Evolutionary conservation across 2,888 invertebrate genomes (phyloP), one percentile per base, ranked within the genome.

Genomic region (Caenorhabditis plicata): DNA sequence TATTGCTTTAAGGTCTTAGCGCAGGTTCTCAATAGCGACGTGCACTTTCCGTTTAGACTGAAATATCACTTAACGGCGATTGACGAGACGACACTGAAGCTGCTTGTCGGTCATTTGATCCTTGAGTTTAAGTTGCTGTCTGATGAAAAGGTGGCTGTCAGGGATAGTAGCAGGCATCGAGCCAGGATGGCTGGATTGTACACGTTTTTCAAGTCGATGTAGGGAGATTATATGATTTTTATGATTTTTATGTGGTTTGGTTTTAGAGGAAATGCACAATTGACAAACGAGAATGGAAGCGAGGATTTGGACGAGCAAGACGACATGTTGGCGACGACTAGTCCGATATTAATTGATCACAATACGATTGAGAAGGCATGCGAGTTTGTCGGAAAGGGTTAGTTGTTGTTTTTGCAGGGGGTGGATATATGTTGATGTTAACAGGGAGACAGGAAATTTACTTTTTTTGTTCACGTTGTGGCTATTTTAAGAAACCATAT

Each of bases 81-180:
- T 8, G 69, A 60, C 42, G 67, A 67, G 25, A 46, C 47, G 20
- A 68, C 57, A 11, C 32, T 76, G 8, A 69, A 74, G 7, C 61
- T 77, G 27, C 52, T 58, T 38, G 64, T 63, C 51, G 73, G 71
- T 5, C 43, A 64, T 27, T 44, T 70, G 15, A 57, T 66, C 43
- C 45, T 75, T 27, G 77, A 75, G 39, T 68, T 77, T 25, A 51
- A 52, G n/a, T 44, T 77, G 46, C 46, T 75, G 5, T 45, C 47
- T 17, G 68, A 64, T 13, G 46, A 46, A n/a, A 36, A 51, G 31
- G 35, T 64, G 9, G 75, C 68, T 3, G 54, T 74, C 4, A 47
- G 70, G 19, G 74, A 74, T 32, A 48, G 48, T 22, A 63, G 64
- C 1, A 43, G 66, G 9, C 48, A 43, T 32, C 38, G 45, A 4